Evolutionary conservation across 1,140 invertebrate genomes (phyloP), one percentile per base, ranked within the genome.

Genomic region (Dufourea novaeangliae): DNA sequence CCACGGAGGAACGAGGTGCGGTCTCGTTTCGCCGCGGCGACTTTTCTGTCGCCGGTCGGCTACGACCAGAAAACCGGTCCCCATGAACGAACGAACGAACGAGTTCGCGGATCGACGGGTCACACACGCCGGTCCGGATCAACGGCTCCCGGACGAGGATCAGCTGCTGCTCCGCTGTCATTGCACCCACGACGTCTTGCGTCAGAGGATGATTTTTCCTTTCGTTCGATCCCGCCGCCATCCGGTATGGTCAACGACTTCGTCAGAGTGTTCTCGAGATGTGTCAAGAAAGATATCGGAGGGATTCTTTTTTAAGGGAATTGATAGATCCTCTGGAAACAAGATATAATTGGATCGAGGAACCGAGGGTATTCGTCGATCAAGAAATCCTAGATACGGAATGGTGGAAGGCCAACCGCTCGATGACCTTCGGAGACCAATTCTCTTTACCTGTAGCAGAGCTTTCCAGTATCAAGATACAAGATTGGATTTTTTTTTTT

Each of bases 21-120:
- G 83, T 85, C 83, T 85, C 56, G 79, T 82, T 86, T 85, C 69
- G 61, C 67, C 66, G 61, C 68, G 71, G 72, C 37, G 25, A 85
- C 83, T 85, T 86, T 86, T 86, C 83, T 78, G 71, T 80, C 73
- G 69, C 64, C 62, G 32, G 12, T 50, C 54, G 12, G 25, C 44
- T 41, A 46, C 46, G 69, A 66, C 67, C 17, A 80, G 68, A 73
- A 50, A 85, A 85, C 83, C 83, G 82, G 83, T 85, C 83, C 62
- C 37, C 54, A 73, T 76, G 52, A 71, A 50, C 54, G 75, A 46
- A 22, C 22, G 27, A 61, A 39, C 70, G 63, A 70, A 71, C 50
- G 44, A 46, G 78, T 54, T 70, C 37, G 32, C 39, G 27, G 44
- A 63, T 50, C 74, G 50, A 82, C 67, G 46, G 41, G 39, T 44